Evolutionary conservation across 1,140 invertebrate genomes (phyloP).

Genomic region (Palaemon carinicauda): DNA sequence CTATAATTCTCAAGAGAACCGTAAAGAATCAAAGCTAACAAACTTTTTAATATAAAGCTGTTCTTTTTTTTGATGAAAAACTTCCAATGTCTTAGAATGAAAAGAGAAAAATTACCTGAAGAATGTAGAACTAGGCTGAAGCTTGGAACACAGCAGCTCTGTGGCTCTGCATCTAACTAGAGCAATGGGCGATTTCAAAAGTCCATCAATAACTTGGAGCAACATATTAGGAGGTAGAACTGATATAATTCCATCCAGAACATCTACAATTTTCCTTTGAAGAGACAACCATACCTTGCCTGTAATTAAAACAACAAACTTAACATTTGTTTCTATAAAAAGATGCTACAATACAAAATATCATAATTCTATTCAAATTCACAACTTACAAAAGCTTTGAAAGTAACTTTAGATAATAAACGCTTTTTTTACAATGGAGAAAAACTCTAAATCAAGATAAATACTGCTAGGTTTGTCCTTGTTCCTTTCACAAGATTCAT

Average conservation of each 20-base stretch:
- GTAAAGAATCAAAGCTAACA: background rate
- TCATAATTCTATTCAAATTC: background rate
- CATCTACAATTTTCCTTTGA: conserved; percentile 51
- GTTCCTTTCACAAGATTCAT: conserved; percentile 69
- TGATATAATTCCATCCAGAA: conserved; percentile 70
- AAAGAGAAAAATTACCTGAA: conserved; percentile 65
- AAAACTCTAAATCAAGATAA: conserved; percentile 65
- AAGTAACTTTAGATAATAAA: background rate
- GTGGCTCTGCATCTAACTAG: conserved; percentile 81
- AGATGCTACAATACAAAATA: conserved; percentile 68
- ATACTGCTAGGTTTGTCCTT: conserved; percentile 71
- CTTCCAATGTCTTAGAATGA: conserved; percentile 69
- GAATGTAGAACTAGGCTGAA: conserved; percentile 75
- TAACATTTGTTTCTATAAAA: background rate
- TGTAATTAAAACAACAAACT: background rate
- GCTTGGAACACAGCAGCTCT: conserved; percentile 82
- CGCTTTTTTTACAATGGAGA: background rate
- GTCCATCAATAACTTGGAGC: conserved; percentile 75
- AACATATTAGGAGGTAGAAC: conserved; percentile 81
- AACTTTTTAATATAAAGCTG: background rate
- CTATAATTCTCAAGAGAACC: too few species aligned
- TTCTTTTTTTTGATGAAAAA: background rate
- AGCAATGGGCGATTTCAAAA: conserved; percentile 75
- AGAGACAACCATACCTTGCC: conserved; percentile 41
- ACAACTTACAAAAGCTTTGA: background rate